Evolutionary conservation across 2,113 vertebrate species (phyloP).

Genomic region (Ramphastos sulfuratus): DNA sequence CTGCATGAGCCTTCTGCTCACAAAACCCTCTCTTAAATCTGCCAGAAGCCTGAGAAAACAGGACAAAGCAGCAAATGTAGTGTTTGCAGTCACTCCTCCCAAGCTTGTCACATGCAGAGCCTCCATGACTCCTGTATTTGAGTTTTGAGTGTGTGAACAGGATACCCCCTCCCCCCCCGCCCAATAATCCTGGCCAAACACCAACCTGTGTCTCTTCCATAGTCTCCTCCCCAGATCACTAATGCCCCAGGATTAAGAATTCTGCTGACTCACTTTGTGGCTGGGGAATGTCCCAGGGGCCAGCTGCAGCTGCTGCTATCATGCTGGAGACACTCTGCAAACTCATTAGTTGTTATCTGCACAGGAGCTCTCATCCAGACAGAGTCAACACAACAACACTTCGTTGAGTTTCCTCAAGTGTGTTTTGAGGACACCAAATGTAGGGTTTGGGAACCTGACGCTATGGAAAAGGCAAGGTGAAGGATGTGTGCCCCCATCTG

Average conservation of each 20-base stretch:
- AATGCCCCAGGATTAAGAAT: not conserved
- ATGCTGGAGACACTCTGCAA: not conserved
- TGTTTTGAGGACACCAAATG: not conserved
- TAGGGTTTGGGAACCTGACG: not conserved
- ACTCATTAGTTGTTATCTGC: not conserved
- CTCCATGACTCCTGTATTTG: not conserved
- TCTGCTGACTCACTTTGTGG: not conserved
- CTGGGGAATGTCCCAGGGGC: not conserved
- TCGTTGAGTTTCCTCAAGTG: not conserved
- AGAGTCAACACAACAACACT: rapidly evolving
- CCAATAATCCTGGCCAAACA: not conserved
- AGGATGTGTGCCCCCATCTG: not conserved
- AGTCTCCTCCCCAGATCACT: not conserved
- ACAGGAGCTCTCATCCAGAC: not conserved
- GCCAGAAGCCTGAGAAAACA: not conserved
- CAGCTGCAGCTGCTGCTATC: not conserved
- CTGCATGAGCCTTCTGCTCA: not conserved
- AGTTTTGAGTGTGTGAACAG: not conserved
- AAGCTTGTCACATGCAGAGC: not conserved
- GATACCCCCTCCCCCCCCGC: not conserved
- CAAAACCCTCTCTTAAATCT: not conserved
- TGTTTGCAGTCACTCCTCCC: not conserved
- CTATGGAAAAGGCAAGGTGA: not conserved
- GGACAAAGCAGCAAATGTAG: not conserved
- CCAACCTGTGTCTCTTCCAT: not conserved